These are phyloP conservation scores for Halisarca cf. caerulea DNA, from an alignment of 37 sponge, comb jelly and placozoan species.

Conservation along the genomic window DNA sequence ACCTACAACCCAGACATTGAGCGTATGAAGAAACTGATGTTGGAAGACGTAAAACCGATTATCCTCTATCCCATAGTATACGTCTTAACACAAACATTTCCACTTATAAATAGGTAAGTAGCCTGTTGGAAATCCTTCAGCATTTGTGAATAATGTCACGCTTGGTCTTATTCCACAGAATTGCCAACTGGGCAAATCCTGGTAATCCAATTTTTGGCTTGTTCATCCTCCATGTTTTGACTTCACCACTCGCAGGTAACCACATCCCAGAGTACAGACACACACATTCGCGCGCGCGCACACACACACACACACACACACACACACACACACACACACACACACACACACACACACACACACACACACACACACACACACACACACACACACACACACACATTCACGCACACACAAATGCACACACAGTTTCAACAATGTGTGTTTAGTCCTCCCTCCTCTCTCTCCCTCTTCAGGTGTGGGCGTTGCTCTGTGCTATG, in stretches of 20 bases:
- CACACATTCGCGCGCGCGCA: background rate
- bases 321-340: no score
- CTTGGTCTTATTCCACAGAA: background rate
- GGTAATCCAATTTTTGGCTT: slow-evolving; percentile 1
- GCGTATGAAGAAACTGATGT: slow-evolving; percentile 28
- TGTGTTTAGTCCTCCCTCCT: background rate
- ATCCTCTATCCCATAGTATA: slow-evolving; percentile 70
- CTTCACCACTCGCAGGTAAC: slow-evolving; percentile 64
- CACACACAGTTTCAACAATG: no score
- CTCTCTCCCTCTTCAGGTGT: slow-evolving; percentile 36
- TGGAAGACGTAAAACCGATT: slow-evolving; percentile 52
- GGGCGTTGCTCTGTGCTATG: slow-evolving; percentile 56
- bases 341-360: background rate
- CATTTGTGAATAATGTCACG: background rate
- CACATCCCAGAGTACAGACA: background rate
- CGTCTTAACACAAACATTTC: slow-evolving; percentile 39
- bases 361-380: background rate
- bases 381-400: no score
- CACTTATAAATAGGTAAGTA: slow-evolving; percentile 64
- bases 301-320: no score
- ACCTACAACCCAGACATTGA: slow-evolving; percentile 56
- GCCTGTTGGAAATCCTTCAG: background rate
- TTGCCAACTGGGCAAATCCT: background rate
- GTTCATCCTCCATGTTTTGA: slow-evolving; percentile 67
- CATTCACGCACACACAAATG: no score